Percentiles rank a stretch among this genome's conserved stretches.
These are phyloP conservation scores for Stylophora pistillata DNA, from an alignment of 64 coral and sea anemone species.

Conservation along the genomic window DNA sequence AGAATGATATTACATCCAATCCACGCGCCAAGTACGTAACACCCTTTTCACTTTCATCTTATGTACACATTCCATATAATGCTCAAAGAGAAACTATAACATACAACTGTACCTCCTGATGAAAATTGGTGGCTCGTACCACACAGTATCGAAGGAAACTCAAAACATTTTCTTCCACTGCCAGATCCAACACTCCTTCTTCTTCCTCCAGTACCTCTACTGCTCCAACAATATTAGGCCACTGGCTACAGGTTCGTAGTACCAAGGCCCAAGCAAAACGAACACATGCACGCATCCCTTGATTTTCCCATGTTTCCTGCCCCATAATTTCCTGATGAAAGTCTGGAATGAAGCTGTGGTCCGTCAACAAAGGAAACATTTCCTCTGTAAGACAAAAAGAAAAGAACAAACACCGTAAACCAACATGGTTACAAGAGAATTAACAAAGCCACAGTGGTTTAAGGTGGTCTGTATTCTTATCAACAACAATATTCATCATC, in stretches of 20 bases:
- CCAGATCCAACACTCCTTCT: slow-evolving; percentile 72
- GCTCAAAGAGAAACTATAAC: no score
- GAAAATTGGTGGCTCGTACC: slow-evolving; percentile 73
- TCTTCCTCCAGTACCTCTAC: slow-evolving; percentile 95
- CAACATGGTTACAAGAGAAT: no score
- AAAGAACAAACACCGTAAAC: background rate
- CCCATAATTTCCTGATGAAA: slow-evolving; percentile 77
- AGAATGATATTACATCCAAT: no score
- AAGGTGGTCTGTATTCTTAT: no score
- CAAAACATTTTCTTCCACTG: slow-evolving; percentile 84
- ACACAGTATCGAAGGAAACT: slow-evolving; percentile 70
- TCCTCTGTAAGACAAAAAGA: slow-evolving; percentile 50
- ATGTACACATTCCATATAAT: no score
- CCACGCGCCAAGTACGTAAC: no score
- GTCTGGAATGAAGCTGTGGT: slow-evolving; percentile 85
- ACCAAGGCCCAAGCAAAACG: slow-evolving; percentile 89
- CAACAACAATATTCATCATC: no score
- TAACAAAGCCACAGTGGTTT: no score
- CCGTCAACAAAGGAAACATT: slow-evolving; percentile 72
- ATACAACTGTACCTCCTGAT: slow-evolving; percentile 92
- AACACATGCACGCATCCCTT: slow-evolving; percentile 58
- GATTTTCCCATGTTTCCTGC: slow-evolving; percentile 64
- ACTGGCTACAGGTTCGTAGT: slow-evolving; percentile 89
- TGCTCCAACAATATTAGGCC: slow-evolving; percentile 70
- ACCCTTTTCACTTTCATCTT: no score